Evolutionary conservation across 2,113 vertebrate genomes (phyloP).

Genomic region (Candoia aspera): DNA sequence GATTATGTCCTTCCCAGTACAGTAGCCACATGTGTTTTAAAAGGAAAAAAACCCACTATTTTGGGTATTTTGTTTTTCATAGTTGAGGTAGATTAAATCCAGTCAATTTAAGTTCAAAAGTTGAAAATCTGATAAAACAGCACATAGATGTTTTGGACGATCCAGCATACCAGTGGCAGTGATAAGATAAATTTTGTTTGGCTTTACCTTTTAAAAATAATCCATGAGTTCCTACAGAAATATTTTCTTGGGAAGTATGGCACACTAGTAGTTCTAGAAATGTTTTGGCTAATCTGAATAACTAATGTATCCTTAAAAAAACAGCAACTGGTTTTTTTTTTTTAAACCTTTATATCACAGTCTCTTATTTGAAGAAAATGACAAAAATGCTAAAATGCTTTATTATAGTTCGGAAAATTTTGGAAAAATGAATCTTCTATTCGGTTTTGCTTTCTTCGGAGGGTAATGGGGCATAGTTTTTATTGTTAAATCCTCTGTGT

Average conservation of each 20-base stretch:
- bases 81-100: not conserved
- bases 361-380: not conserved
- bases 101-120: not conserved
- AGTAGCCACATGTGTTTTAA: not conserved
- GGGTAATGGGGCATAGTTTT: not conserved
- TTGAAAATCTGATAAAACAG: not conserved
- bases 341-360: not conserved
- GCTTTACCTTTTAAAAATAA: not conserved
- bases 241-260: not conserved
- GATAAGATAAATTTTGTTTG: not conserved
- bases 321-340: not conserved
- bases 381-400: not conserved
- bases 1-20: not conserved
- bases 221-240: not conserved
- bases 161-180: not conserved
- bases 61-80: not conserved
- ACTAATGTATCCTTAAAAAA: not conserved
- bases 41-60: not conserved
- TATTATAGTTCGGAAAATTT: not conserved
- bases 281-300: not conserved
- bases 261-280: not conserved
- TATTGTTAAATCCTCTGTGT: not conserved
- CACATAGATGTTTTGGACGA: not conserved
- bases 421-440: not conserved
- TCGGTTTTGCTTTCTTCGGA: not conserved